Percentiles rank a stretch among this genome's conserved stretches.
These are phyloP conservation scores for Alces alces DNA, from an alignment of 2,113 vertebrate genomes.

Conservation along the genomic window DNA sequence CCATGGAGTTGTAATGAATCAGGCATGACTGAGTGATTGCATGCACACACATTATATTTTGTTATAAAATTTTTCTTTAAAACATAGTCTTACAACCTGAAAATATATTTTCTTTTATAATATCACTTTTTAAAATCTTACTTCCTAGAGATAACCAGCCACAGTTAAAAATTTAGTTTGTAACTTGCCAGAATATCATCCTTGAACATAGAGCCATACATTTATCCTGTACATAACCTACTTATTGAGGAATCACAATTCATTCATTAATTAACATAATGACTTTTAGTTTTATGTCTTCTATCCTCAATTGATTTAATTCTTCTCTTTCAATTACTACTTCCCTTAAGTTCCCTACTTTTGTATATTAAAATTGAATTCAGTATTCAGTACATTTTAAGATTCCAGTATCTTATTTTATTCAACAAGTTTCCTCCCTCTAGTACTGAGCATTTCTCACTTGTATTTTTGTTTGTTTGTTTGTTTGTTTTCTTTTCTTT, in stretches of 20 bases:
- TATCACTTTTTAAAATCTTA: not conserved
- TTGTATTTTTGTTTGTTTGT: not conserved
- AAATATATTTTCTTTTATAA: not conserved
- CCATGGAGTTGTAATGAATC: not conserved
- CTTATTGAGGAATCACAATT: not conserved
- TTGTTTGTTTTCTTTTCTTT: not conserved
- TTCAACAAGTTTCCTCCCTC: not conserved
- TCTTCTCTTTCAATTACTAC: not conserved
- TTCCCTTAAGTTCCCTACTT: not conserved
- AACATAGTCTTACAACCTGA: not conserved
- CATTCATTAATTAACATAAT: not conserved
- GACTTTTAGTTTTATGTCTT: not conserved
- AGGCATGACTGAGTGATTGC: not conserved
- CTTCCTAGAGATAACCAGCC: not conserved
- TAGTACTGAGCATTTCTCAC: not conserved
- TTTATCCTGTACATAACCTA: not conserved
- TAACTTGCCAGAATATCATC: not conserved
- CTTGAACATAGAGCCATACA: not conserved
- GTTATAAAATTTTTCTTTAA: not conserved
- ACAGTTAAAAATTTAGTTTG: not conserved
- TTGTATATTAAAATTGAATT: not conserved
- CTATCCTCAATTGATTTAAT: not conserved
- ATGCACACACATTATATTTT: not conserved
- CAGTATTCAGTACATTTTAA: not conserved
- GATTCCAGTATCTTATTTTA: not conserved